Base-by-base conservation (phyloP, 2,797 vertebrate species). In the Lepidocolaptes lacrymiger region DNA sequence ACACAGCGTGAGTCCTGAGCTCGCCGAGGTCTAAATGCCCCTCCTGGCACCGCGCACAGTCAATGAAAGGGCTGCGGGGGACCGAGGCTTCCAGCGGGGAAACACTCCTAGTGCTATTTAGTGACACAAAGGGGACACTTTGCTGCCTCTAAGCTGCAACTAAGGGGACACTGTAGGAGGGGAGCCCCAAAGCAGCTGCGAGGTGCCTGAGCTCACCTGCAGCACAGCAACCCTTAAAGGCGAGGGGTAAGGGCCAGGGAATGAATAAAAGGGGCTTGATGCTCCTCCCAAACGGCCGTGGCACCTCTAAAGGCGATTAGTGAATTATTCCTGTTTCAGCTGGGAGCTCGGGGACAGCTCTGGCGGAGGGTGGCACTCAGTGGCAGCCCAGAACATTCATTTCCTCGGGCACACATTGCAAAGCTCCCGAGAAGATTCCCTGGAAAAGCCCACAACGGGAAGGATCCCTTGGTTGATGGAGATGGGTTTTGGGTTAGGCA, bases 111-210 rank as follows among this genome's bases (percentile, higher is more conserved):
- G 54, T 36, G 52, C 39, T 69, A 37, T 63, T 91, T 73, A 28
- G 59, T 67, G 71, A 68, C 68, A 89, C 81, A 72, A 96, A 90
- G 49, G 63, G 75, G 75, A 69, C 41, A 43, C 76, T 90, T 84
- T 43, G 24, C 75, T 74, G 83, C 52, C 30, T 91, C 58, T 43
- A 49, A 72, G 92, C 52, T 32, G 56, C 23, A 86, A n/a, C 69
- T 80, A 46, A 49, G 68, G 56, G 56, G 55, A 22, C 55, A 19
- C 49, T 30, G 49, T 16, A n/a, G 34, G 81, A 84, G 62, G 7
- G 8, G 39, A 66, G 27, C 32, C 51, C 41, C 13, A 66, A 84
- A 49, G 27, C 66, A 41, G 1, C 58, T 30, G 34, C 32, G 26
- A 28, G 64, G 68, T 4, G 7, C 49, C 3, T 12, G 39, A 67